Evolutionary conservation across 2,797 vertebrate species (phyloP).

Genomic region (Psittacula echo): DNA sequence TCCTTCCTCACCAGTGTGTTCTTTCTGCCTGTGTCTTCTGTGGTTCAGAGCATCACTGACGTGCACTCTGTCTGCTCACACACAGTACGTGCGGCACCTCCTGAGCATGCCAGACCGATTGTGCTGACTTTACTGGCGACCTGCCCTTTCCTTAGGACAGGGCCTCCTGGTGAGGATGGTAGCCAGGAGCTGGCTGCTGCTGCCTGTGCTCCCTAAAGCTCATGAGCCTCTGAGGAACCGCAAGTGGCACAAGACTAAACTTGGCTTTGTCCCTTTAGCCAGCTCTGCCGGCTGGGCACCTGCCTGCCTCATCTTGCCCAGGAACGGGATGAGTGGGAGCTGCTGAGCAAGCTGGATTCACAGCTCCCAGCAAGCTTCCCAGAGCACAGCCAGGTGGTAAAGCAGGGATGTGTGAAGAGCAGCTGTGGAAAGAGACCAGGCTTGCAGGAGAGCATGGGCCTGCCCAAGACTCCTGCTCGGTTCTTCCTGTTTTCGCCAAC

Average conservation of each 20-base stretch:
- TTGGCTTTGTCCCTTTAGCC: neutral
- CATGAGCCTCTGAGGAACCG: neutral
- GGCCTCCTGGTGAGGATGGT: neutral
- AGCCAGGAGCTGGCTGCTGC: neutral
- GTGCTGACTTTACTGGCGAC: neutral
- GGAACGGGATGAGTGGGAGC: neutral
- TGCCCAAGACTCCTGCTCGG: neutral
- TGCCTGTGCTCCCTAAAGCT: neutral
- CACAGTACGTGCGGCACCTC: neutral
- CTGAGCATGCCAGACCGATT: accelerated
- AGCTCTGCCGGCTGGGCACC: neutral
- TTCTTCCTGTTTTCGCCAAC: neutral
- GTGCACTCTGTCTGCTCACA: neutral
- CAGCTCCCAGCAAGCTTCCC: neutral
- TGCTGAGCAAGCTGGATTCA: neutral
- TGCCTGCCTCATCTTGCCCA: neutral
- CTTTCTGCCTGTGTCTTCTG: neutral
- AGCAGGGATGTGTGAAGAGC: neutral
- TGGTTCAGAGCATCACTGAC: neutral
- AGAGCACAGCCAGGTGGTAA: neutral
- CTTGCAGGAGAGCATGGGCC: neutral
- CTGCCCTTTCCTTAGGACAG: neutral
- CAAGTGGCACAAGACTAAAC: neutral
- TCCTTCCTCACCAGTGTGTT: neutral
- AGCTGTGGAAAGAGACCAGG: neutral